phyloP scores from a whole-genome alignment of 2,113 vertebrate genomes.

The Bombycilla garrulus region DNA sequence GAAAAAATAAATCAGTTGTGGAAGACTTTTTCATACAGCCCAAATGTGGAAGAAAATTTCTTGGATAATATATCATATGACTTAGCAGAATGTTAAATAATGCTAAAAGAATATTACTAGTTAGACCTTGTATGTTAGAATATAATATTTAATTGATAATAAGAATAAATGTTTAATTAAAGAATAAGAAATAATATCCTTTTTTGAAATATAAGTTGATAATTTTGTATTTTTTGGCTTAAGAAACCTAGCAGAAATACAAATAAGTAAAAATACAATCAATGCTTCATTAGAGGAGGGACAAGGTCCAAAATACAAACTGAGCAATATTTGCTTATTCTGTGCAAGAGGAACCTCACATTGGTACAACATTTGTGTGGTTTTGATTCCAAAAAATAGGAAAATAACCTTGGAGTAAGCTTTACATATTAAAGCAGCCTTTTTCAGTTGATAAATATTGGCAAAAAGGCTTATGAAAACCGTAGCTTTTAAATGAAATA shows the following conservation, averaged over 20 bases:
- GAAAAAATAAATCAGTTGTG: background rate
- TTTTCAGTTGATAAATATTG: background rate
- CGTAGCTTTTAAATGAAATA: background rate
- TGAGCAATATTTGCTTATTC: background rate
- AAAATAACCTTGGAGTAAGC: background rate
- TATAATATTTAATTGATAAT: background rate
- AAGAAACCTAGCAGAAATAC: background rate
- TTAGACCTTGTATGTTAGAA: background rate
- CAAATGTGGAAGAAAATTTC: background rate
- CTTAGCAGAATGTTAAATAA: background rate
- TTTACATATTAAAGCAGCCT: background rate
- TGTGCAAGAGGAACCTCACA: background rate
- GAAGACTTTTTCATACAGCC: background rate
- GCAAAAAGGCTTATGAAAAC: background rate
- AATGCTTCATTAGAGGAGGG: background rate
- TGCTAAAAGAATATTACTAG: background rate
- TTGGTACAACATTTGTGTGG: background rate
- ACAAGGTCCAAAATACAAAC: background rate
- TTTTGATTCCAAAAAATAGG: background rate
- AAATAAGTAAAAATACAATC: background rate
- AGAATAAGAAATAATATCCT: background rate
- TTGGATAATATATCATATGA: background rate
- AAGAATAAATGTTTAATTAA: background rate
- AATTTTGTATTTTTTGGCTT: background rate
- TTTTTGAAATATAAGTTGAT: background rate